These are phyloP conservation scores for Acanthosoma haemorrhoidale DNA, from an alignment of 2,888 invertebrate genomes.

Conservation along the genomic window DNA sequence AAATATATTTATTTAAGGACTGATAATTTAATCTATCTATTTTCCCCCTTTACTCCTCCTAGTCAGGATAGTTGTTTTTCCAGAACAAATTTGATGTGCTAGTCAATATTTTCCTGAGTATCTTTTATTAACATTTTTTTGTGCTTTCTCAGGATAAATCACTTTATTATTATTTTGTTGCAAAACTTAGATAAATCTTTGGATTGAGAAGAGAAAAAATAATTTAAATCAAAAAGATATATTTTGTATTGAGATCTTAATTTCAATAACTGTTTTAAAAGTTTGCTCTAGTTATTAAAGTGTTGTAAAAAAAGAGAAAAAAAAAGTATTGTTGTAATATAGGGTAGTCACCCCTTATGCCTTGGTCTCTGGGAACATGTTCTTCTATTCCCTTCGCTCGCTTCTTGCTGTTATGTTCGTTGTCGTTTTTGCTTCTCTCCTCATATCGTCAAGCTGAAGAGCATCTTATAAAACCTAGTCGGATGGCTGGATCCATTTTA, in stretches of 20 bases:
- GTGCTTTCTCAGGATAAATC: not conserved
- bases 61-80: not conserved
- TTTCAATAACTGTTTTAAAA: no score
- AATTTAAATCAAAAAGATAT: not conserved
- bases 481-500: conserved; percentile 3
- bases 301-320: no score
- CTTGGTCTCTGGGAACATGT: conserved; percentile 10
- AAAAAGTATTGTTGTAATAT: not conserved
- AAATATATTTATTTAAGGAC: not conserved
- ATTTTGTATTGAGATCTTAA: not conserved
- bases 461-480: not conserved
- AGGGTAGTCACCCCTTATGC: conserved; percentile 4
- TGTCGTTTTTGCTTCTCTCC: not conserved
- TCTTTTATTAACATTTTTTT: not conserved
- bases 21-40: not conserved
- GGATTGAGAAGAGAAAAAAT: not conserved
- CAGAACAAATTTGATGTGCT: not conserved
- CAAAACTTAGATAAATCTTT: not conserved
- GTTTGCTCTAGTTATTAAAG: no score
- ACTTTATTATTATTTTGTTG: not conserved
- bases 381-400: not conserved
- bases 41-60: not conserved
- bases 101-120: not conserved
- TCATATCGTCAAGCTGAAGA: not conserved
- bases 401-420: not conserved